Conservation (phyloP, 2,797 vertebrate species). For the Paedocypris micromegethes region DNA sequence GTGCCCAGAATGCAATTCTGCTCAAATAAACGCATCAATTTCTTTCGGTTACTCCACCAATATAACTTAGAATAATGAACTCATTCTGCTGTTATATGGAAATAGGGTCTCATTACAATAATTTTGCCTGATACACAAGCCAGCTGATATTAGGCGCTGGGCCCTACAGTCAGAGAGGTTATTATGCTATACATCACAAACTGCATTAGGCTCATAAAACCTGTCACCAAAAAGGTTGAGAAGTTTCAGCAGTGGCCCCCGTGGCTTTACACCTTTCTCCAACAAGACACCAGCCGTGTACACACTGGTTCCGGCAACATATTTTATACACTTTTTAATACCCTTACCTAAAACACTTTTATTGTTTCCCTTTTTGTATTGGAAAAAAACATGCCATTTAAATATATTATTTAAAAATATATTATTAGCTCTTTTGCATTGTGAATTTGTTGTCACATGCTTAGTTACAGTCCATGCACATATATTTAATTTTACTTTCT, state of each 20-base stretch:
- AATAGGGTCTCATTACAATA: constrained; percentile 82
- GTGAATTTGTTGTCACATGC: no score
- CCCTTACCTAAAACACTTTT: no score
- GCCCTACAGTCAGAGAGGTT: constrained; percentile 77
- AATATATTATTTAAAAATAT: no score
- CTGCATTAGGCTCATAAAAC: constrained; percentile 76
- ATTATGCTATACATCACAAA: constrained; percentile 84
- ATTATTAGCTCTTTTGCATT: no score
- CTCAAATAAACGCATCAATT: constrained; percentile 75
- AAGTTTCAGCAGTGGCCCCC: constrained; percentile 66
- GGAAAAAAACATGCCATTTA: no score
- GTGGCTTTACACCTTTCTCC: constrained; percentile 68
- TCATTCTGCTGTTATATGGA: constrained; percentile 81
- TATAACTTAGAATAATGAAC: constrained; percentile 81
- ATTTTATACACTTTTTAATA: no score
- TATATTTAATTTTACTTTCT: no score
- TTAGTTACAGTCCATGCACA: no score
- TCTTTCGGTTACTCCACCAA: constrained; percentile 71
- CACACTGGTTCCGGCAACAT: background rate
- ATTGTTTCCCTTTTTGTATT: no score
- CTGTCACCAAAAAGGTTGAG: constrained; percentile 75
- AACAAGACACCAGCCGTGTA: constrained; percentile 61
- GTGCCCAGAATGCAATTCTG: constrained; percentile 70
- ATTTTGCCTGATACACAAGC: constrained; percentile 76
- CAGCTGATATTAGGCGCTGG: constrained; percentile 75